phyloP scores from a whole-genome alignment of 2,113 vertebrate species.

The Nycticebus coucang region DNA sequence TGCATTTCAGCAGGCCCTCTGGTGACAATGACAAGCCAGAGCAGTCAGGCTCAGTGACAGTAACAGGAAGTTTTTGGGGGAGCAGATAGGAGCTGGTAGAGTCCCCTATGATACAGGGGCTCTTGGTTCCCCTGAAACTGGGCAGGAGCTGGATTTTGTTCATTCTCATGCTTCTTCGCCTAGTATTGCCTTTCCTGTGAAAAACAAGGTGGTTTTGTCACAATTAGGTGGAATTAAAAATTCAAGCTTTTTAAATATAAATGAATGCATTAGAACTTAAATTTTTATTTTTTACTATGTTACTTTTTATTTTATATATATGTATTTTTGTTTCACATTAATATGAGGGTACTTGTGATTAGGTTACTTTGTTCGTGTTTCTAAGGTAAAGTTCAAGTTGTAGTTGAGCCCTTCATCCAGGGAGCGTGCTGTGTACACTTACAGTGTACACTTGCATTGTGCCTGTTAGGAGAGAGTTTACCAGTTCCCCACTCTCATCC shows the following conservation, averaged over 20 bases:
- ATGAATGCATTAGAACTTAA: background rate
- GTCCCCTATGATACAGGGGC: background rate
- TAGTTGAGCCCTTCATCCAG: too few species aligned
- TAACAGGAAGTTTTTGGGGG: rapidly evolving
- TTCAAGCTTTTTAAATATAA: background rate
- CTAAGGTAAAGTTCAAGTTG: too few species aligned
- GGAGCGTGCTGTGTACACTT: too few species aligned
- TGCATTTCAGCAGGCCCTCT: background rate
- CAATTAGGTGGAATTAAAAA: background rate
- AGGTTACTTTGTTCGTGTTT: too few species aligned
- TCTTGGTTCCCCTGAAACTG: background rate
- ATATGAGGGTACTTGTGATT: too few species aligned
- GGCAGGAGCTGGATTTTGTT: rapidly evolving
- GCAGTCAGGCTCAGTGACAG: background rate
- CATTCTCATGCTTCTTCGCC: background rate
- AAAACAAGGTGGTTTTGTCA: background rate
- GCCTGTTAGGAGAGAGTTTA: too few species aligned
- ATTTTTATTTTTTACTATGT: background rate
- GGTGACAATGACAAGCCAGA: background rate
- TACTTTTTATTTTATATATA: too few species aligned
- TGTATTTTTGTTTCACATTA: too few species aligned
- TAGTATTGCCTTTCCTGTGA: background rate
- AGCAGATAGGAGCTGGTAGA: background rate
- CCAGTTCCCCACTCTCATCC: too few species aligned
- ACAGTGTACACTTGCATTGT: too few species aligned